Evolutionary conservation across 2,113 vertebrate genomes (phyloP).

Genomic region (Indri indri): DNA sequence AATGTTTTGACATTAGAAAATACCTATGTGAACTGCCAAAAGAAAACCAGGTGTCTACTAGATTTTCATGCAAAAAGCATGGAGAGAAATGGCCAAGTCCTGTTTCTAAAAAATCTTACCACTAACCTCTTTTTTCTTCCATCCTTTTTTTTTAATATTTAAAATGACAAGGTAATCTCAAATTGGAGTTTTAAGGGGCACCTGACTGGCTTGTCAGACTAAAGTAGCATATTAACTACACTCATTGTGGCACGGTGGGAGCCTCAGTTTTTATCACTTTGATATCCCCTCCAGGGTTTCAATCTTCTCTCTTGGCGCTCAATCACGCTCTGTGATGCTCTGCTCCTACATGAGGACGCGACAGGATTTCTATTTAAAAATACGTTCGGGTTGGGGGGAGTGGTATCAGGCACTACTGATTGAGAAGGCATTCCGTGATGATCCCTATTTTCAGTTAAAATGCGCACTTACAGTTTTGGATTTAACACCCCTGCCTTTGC

Average conservation of each 20-base stretch:
- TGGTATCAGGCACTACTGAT: slow-evolving; percentile 76
- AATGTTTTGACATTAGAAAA: neutral
- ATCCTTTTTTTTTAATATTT: neutral
- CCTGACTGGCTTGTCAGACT: slow-evolving; percentile 56
- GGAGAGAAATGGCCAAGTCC: neutral
- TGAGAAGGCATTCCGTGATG: slow-evolving; percentile 78
- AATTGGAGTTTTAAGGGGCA: slow-evolving; percentile 67
- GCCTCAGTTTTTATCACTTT: slow-evolving; percentile 70
- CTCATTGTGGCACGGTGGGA: slow-evolving; percentile 36
- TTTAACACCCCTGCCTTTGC: slow-evolving; percentile 82
- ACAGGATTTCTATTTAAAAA: slow-evolving; percentile 69
- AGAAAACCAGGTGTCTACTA: neutral
- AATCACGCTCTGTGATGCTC: slow-evolving; percentile 68
- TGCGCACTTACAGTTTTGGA: slow-evolving; percentile 79
- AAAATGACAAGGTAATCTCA: slow-evolving; percentile 66
- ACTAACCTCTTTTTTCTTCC: neutral
- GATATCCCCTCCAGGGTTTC: slow-evolving; percentile 66
- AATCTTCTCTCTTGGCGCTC: slow-evolving; percentile 75
- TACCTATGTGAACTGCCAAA: neutral
- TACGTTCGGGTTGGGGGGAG: slow-evolving; percentile 56
- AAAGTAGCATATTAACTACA: slow-evolving; percentile 58
- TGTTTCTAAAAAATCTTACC: slow-evolving; percentile 59
- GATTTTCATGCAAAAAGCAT: slow-evolving; percentile 22
- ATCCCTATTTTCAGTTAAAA: slow-evolving; percentile 84
- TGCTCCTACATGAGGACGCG: slow-evolving; percentile 62